phyloP scores from a whole-genome alignment of 2,888 invertebrate genomes.

The Synanthedon formicaeformis region DNA sequence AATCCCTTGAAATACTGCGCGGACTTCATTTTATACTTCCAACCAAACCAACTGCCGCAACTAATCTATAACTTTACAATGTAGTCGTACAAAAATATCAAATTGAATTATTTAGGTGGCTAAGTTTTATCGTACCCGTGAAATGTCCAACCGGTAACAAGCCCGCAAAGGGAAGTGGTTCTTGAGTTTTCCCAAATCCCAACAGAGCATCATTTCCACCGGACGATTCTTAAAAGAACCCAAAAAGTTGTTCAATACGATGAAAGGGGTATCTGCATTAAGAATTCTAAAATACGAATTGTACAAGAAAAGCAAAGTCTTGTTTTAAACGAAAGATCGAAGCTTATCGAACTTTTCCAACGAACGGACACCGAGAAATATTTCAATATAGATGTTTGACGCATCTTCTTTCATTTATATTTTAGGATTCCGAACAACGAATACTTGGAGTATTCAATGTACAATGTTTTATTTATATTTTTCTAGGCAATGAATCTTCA shows the following conservation, averaged over 20 bases:
- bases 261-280: conserved; percentile 62
- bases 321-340: conserved; percentile 51
- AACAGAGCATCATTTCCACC: conserved; percentile 43
- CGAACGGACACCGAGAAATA: conserved; percentile 55
- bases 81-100: too few relatives aligned
- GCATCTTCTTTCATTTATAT: conserved; percentile 53
- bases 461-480: too few relatives aligned
- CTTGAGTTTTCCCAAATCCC: conserved; percentile 22
- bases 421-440: conserved; percentile 29
- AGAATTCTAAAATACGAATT: conserved; percentile 61
- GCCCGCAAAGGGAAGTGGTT: background rate
- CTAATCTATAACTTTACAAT: too few relatives aligned
- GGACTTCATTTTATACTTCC: background rate
- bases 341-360: conserved; percentile 56
- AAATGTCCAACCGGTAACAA: too few relatives aligned
- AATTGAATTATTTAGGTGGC: too few relatives aligned
- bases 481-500: too few relatives aligned
- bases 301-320: conserved; percentile 65
- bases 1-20: conserved; percentile 2
- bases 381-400: conserved; percentile 59
- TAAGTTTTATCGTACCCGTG: too few relatives aligned
- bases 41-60: too few relatives aligned
- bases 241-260: conserved; percentile 49
- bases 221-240: conserved; percentile 46
- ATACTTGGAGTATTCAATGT: conserved; percentile 14